A percentile compares a stretch with the other conserved stretches of the same genome.
Conservation (phyloP, 2,888 invertebrate genomes). For the Noctuana brunneofusca region DNA sequence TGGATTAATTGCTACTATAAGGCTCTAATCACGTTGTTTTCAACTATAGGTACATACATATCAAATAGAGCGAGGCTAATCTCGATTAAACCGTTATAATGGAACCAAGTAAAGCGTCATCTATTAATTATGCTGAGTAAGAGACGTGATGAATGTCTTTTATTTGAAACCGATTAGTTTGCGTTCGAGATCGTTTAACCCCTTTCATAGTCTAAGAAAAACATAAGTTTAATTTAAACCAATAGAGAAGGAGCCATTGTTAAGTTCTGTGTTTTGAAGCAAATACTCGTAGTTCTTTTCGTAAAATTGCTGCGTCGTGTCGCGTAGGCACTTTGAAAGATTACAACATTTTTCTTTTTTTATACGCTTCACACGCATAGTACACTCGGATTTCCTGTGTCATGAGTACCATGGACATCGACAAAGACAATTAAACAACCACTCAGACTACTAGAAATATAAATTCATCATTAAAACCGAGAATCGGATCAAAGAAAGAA, state of each 20-base stretch:
- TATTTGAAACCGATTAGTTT: slow-evolving; percentile 31
- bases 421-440: too few species aligned
- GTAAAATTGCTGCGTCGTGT: too few species aligned
- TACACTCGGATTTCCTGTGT: too few species aligned
- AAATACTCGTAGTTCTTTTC: too few species aligned
- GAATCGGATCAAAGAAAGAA: too few species aligned
- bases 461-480: too few species aligned
- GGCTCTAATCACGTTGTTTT: slow-evolving; percentile 23
- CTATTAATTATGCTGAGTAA: slow-evolving; percentile 35
- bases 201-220: slow-evolving; percentile 9
- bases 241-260: not conserved
- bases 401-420: too few species aligned
- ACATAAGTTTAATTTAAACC: slow-evolving; percentile 8
- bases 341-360: too few species aligned
- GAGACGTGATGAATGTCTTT: slow-evolving; percentile 32
- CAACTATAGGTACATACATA: slow-evolving; percentile 15
- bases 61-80: slow-evolving; percentile 17
- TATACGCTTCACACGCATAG: too few species aligned
- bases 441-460: too few species aligned
- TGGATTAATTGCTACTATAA: not conserved
- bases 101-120: slow-evolving; percentile 23
- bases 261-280: not conserved
- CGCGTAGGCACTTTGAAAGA: too few species aligned
- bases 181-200: slow-evolving; percentile 16
- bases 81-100: slow-evolving; percentile 29